Evolutionary conservation across 2,888 invertebrate genomes (phyloP), one percentile per base, ranked within the genome.

Genomic region (Saturnia japonica): DNA sequence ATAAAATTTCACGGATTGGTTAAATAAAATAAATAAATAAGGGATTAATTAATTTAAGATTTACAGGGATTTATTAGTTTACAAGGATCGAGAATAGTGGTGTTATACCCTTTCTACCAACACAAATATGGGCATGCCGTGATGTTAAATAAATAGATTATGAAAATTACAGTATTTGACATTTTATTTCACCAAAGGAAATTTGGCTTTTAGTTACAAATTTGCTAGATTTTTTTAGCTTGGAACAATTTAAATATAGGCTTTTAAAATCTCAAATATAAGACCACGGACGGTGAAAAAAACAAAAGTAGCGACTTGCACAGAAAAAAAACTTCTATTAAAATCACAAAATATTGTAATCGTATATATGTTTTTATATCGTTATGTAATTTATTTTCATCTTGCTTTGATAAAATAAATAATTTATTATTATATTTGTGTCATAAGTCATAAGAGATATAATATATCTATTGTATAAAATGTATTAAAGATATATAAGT

Each of bases 401-500:
- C 28, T 60, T 28, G 28, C 12, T 28, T 60, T 60, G 25, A 28
- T 60, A 14, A 60, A 60, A 60, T 2, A 28, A 60, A 14, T 25
- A 51, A 51, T 19, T 51, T 51, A 19, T 19, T 4, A 60, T 14
- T 60, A 60, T 6, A 28, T 28, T 25, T 60, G 12, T 60, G 57
- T 60, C 57, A 25, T 54, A 54, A 54, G 1, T 54, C 28, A 34
- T 64, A 40, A 64, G 62, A 62, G 34, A 62, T 62, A 19, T 34
- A 62, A 34, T 34, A 16, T 62, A 62, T 62, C 40, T 64, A 64
- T 64, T 40, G 64, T 64, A 40, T 64, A 64, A 71, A 68, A 68
- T 12, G 67, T 66, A 68, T 45, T 68, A 62, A 54, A 51, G 70
- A 40, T 40, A 64, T 8, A 34, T 73, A 75, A 71, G 71, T 72